These are phyloP conservation scores for Halichondria panicea DNA, from an alignment of 37 sponge, comb jelly and placozoan species.

Conservation along the genomic window DNA sequence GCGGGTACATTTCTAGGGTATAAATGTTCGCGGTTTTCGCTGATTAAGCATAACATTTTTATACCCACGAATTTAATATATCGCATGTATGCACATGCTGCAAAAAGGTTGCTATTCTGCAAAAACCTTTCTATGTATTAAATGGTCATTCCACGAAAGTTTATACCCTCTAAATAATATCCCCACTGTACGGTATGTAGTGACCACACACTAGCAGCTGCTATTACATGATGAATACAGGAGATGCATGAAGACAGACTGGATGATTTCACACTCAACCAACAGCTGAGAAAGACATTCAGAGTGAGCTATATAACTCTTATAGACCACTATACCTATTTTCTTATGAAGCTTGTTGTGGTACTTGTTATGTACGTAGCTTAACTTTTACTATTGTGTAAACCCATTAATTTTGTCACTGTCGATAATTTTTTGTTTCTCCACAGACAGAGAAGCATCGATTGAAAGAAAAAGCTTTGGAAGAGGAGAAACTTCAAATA, in stretches of 20 bases:
- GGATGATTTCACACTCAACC: constrained; percentile 88
- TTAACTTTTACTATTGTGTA: background rate
- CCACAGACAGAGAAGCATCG: constrained; percentile 63
- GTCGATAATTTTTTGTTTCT: background rate
- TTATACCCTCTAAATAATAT: too few relatives aligned
- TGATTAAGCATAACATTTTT: too few relatives aligned
- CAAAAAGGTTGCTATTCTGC: too few relatives aligned
- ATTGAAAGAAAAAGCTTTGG: constrained; percentile 40
- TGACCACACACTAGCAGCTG: too few relatives aligned
- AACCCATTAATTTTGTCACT: background rate
- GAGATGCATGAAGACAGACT: constrained; percentile 63
- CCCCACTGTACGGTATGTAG: too few relatives aligned
- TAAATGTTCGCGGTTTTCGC: background rate
- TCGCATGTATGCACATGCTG: too few relatives aligned
- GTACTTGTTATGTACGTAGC: background rate
- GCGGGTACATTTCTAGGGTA: background rate
- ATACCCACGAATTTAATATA: too few relatives aligned
- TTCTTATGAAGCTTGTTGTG: background rate
- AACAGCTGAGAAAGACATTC: constrained; percentile 75
- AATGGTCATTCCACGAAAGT: too few relatives aligned
- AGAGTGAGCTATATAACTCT: constrained; percentile 51
- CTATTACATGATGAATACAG: constrained; percentile 26
- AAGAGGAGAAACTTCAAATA: constrained; percentile 49
- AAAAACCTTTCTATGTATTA: background rate
- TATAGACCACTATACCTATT: background rate